Evolutionary conservation across 2,888 invertebrate species (phyloP).

Genomic region (Ochropacha duplaris): DNA sequence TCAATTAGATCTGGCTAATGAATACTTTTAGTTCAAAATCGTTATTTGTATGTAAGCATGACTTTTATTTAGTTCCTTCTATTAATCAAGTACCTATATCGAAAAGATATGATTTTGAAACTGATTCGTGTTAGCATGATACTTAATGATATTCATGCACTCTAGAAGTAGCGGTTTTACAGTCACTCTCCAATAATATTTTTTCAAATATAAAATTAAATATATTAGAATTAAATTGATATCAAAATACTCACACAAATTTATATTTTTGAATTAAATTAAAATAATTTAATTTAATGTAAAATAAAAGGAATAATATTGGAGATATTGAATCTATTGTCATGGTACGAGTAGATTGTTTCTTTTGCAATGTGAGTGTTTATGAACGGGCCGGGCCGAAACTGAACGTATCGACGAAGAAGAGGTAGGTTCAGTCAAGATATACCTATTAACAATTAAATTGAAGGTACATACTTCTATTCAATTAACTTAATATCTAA

Average conservation of each 20-base stretch:
- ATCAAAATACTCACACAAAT: too few relatives aligned
- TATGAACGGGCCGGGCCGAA: slow-evolving; percentile 71
- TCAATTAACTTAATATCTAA: slow-evolving; percentile 26
- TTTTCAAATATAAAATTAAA: slow-evolving; percentile 28
- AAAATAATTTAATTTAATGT: not conserved
- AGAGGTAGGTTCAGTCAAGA: slow-evolving; percentile 79
- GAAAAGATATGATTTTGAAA: slow-evolving; percentile 16
- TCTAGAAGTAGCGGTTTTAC: slow-evolving; percentile 34
- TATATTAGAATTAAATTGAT: not conserved
- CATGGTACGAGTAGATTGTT: slow-evolving; percentile 83
- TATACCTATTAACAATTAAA: slow-evolving; percentile 43
- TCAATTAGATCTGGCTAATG: slow-evolving; percentile 58
- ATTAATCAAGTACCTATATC: slow-evolving; percentile 6
- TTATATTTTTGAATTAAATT: not conserved
- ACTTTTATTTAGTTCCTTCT: slow-evolving; percentile 20
- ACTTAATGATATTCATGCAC: slow-evolving; percentile 32
- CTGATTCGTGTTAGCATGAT: slow-evolving; percentile 29
- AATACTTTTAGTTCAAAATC: slow-evolving; percentile 17
- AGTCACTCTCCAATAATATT: slow-evolving; percentile 75
- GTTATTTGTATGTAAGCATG: slow-evolving; percentile 32
- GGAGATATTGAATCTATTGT: slow-evolving; percentile 79
- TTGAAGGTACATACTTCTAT: slow-evolving; percentile 30
- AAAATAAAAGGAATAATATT: slow-evolving; percentile 67
- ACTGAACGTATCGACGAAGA: slow-evolving; percentile 71
- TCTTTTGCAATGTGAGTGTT: slow-evolving; percentile 79